phyloP scores from a whole-genome alignment of 2,113 vertebrate species.

The Riparia riparia region DNA sequence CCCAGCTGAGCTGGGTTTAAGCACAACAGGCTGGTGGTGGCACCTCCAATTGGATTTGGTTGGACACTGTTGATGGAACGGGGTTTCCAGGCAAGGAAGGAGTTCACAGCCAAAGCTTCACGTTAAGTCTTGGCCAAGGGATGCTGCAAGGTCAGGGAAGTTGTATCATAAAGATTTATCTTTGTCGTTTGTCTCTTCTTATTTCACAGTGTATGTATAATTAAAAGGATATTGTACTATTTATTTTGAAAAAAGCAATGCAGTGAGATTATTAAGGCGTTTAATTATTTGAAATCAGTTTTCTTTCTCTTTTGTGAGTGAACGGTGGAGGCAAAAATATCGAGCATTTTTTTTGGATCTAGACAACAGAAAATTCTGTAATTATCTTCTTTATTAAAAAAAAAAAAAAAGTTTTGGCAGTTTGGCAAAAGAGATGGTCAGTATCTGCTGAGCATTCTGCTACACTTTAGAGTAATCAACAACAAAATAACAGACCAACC shows the following conservation, averaged over 20 bases:
- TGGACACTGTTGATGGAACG: accelerated
- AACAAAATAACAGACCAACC: not conserved
- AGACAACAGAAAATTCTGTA: not conserved
- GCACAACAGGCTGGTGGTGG: not conserved
- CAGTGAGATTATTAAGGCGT: not conserved
- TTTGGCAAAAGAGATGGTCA: not conserved
- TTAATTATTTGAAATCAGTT: slow-evolving; percentile 27
- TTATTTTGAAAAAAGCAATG: slow-evolving; percentile 26
- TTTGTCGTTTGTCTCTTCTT: not conserved
- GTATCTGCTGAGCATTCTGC: not conserved
- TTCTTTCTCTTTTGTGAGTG: not conserved
- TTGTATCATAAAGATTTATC: slow-evolving; percentile 9
- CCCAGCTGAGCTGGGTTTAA: not conserved
- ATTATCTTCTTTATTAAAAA: not conserved
- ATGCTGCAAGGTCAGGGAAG: not conserved
- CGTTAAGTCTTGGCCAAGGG: not conserved
- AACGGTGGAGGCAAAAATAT: slow-evolving; percentile 4
- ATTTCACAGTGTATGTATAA: slow-evolving; percentile 4
- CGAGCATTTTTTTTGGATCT: not conserved
- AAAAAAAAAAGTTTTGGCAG: not conserved
- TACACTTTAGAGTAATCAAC: not conserved
- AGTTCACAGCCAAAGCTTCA: not conserved
- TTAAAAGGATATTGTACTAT: slow-evolving; percentile 23
- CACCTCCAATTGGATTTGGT: accelerated
- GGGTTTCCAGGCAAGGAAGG: not conserved